Base-by-base conservation (phyloP, 35 echinoderm and acorn worm genomes). In the Amphiura filiformis region DNA sequence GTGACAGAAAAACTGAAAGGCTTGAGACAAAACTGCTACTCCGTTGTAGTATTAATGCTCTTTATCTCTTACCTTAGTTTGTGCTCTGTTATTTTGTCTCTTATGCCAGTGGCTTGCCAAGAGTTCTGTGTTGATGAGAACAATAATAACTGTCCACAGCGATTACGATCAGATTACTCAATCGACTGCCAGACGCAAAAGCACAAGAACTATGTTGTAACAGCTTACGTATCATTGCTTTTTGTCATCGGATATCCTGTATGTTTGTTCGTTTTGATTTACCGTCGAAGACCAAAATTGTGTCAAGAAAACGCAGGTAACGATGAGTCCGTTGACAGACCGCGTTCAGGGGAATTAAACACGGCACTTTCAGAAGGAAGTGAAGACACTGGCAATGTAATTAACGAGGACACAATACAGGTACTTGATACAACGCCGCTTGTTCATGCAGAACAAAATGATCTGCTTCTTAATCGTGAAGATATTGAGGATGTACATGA, bases 171-270 rank as follows among this genome's bases (percentile, higher is more conserved):
- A 3, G 88, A 90, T 77, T 90, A 52, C 34, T 38, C 64, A 2
- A 90, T 90, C 15, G 35, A 78, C 31, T 90, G 88, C 37, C 23
- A 77, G 7, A 76, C 61, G 0, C 20, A 41, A 37, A 22, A 39
- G 1, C 89, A 84, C 28, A 31, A 1, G 47, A 23, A 37, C 28
- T 90, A 47, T 39, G 0, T 17, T 30, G 56, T 0, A 31, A 79
- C 26, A n/a, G n/a, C n/a, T n/a, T 35, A 56, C 17, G 33, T 36
- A 35, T 7, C 37, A 9, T 36, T 84, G 13, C 39, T 78, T 12
- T 84, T 57, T 75, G 81, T 90, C 11, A 40, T 84, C 11, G 77
- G 34, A 9, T 91, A 79, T 34, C 89, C 84, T 1, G n/a, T 91
- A 32, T 34, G 20, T 38, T 32, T 86, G 12, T 15, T 91, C 33